phyloP scores from a whole-genome alignment of 2,888 invertebrate genomes.

The Cheilosia impressa region DNA sequence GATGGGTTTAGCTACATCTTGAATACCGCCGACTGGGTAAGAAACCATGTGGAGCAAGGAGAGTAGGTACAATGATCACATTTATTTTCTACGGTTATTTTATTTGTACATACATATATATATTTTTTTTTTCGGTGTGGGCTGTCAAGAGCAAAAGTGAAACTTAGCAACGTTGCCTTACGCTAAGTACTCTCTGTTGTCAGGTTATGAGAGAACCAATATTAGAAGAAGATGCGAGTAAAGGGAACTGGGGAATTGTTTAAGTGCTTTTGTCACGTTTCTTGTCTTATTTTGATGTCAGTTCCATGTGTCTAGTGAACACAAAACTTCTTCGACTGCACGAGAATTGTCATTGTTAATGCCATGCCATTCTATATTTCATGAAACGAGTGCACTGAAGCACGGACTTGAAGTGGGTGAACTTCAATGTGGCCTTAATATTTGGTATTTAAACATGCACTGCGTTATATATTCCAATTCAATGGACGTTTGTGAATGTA shows the following conservation, averaged over 20 bases:
- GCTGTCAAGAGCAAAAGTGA: conserved; percentile 65
- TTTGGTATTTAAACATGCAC: conserved; percentile 14
- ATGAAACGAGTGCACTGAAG: conserved; percentile 26
- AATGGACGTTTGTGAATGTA: neutral
- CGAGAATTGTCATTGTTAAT: conserved; percentile 26
- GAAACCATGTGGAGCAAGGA: conserved; percentile 52
- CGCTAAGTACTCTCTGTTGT: conserved; percentile 51
- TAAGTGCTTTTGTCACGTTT: conserved; percentile 71
- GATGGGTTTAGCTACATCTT: conserved; percentile 38
- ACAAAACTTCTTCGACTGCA: conserved; percentile 36
- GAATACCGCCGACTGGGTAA: conserved; percentile 43
- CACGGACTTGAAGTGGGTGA: conserved; percentile 25
- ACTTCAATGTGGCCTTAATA: conserved; percentile 26
- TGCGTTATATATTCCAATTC: neutral
- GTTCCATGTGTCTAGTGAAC: conserved; percentile 54
- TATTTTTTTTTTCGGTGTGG: conserved; percentile 4
- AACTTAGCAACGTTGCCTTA: conserved; percentile 70
- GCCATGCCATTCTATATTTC: neutral
- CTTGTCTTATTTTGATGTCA: conserved; percentile 42
- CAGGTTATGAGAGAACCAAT: conserved; percentile 64
- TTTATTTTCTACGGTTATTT: conserved; percentile 53
- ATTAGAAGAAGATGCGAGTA: conserved; percentile 47
- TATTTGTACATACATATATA: conserved; percentile 1
- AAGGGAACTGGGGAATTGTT: conserved; percentile 62
- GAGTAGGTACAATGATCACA: conserved; percentile 66